Percentiles rank a stretch among this genome's conserved stretches.
phyloP scores from a whole-genome alignment of 1,140 invertebrate species.

The Danaus plexippus region DNA sequence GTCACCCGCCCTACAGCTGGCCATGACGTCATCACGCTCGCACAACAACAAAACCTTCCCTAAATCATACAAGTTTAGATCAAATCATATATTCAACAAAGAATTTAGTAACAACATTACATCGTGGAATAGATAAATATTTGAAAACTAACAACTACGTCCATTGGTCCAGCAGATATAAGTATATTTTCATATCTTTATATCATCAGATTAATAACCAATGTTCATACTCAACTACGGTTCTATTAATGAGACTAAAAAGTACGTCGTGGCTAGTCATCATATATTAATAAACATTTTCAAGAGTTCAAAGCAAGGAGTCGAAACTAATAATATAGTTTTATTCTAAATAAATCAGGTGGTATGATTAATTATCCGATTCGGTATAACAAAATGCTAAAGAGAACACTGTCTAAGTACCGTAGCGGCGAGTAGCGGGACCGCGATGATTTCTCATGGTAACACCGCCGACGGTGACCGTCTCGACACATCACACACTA shows the following conservation, averaged over 20 bases:
- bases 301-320: too few relatives aligned
- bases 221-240: too few relatives aligned
- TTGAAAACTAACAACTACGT: too few relatives aligned
- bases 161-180: too few relatives aligned
- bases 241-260: too few relatives aligned
- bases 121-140: constrained; percentile 11
- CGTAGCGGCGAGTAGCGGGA: constrained; percentile 61
- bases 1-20: constrained; percentile 65
- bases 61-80: constrained; percentile 41
- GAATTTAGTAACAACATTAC: constrained; percentile 54
- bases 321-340: too few relatives aligned
- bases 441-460: constrained; percentile 52
- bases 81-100: constrained; percentile 36
- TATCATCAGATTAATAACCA: too few relatives aligned
- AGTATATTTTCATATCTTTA: too few relatives aligned
- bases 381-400: constrained; percentile 57
- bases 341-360: constrained; percentile 16
- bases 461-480: constrained; percentile 20
- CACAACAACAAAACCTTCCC: constrained; percentile 46
- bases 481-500: constrained; percentile 35
- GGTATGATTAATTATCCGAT: constrained; percentile 56
- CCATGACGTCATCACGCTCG: constrained; percentile 54
- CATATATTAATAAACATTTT: too few relatives aligned
- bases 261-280: too few relatives aligned
- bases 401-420: constrained; percentile 56